Evolutionary conservation across 2,797 vertebrate species (phyloP).

Genomic region (Zalophus californianus): DNA sequence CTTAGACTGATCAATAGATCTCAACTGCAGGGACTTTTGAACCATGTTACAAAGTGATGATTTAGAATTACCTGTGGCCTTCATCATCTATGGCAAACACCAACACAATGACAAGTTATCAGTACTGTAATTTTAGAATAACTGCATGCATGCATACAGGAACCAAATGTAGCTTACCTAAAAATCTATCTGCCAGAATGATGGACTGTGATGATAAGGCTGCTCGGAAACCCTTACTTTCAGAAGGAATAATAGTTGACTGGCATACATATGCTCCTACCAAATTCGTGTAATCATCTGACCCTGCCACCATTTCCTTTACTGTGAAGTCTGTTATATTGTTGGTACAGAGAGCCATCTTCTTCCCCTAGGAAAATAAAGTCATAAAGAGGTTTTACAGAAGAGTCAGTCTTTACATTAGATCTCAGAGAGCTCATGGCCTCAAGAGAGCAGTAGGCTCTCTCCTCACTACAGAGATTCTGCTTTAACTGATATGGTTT

Average conservation of each 20-base stretch:
- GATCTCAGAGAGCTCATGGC: not conserved
- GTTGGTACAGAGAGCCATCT: slow-evolving; percentile 94
- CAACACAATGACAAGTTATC: not conserved
- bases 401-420: not conserved
- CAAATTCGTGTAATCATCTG: slow-evolving; percentile 91
- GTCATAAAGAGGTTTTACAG: slow-evolving; percentile 8
- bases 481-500: not conserved
- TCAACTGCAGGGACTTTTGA: not conserved
- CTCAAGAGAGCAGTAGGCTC: not conserved
- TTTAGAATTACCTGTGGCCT: not conserved
- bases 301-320: slow-evolving; percentile 91
- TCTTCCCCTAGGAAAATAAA: slow-evolving; percentile 87
- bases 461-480: not conserved
- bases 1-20: not conserved
- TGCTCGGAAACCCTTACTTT: slow-evolving; percentile 95
- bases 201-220: slow-evolving; percentile 97
- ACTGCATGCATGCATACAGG: not conserved
- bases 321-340: slow-evolving; percentile 95
- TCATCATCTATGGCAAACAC: not conserved
- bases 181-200: slow-evolving; percentile 95
- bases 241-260: slow-evolving; percentile 97
- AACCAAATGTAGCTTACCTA: slow-evolving; percentile 89
- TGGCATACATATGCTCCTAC: slow-evolving; percentile 97
- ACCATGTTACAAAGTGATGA: slow-evolving; percentile 3
- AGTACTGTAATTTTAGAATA: not conserved